Base-by-base conservation (phyloP, 2,113 vertebrate genomes). In the Apaloderma vittatum region DNA sequence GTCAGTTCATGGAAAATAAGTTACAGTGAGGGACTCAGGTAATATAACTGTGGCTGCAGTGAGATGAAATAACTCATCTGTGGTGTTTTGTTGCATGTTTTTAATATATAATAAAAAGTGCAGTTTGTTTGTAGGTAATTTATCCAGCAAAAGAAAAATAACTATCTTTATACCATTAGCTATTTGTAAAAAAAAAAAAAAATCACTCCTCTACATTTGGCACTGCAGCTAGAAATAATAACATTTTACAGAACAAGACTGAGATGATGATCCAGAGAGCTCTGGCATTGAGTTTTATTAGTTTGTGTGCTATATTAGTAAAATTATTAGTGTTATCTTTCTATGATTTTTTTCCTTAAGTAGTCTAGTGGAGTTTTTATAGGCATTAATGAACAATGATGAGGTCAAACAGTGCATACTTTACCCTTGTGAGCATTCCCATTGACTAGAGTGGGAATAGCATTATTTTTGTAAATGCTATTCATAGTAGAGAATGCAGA, bases 321-420 rank as follows among this genome's bases (percentile, higher is more conserved):
- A 73, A 67, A 59, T 92, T 71, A 77, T 74, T 77, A 43, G 22
- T 52, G 19, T 37, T 90, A 72, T 90, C 78, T 48, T 82, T 81
- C 9, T 59, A 8, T 37, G 18, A 4, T 22, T 72, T 93, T 86
- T 94, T 93, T 88, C 57, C 68, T 57, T 84, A 84, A 90, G 45
- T 63, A 62, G 23, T 68, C 37, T 95, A 93, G 94, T 95, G 72
- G 90, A 80, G 37, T 74, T 95, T 95, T 86, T 88, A 71, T 86
- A 88, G 43, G n/a, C 37, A 43, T 80, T 93, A 90, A 86, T 92
- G 90, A 95, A 29, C 45, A 83, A 67, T 19, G 59, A 86, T 92
- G 78, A 95, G 79, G 68, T 83, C 65, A 86, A 65, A 80, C 71
- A 92, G 68, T 29, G 29, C 59, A 79, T 20, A 30, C 15, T n/a